Percentiles rank a stretch among this genome's conserved stretches.
Conservation (phyloP, 2,113 vertebrate genomes). For the Xiphophorus maculatus region DNA sequence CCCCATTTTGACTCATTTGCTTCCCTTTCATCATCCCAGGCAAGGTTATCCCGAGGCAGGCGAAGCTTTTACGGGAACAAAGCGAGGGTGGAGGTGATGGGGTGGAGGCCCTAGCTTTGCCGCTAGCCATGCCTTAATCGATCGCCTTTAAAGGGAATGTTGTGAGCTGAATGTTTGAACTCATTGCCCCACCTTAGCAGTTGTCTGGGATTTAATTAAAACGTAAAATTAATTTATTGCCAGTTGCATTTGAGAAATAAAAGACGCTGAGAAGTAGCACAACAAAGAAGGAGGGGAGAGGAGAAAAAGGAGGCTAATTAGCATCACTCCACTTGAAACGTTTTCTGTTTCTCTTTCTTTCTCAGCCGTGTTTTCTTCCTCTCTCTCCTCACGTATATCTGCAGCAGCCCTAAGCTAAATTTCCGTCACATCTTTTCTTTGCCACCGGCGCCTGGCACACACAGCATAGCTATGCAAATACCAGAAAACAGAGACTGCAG, state of each 20-base stretch:
- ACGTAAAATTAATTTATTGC: conserved; percentile 68
- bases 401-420: conserved; percentile 42
- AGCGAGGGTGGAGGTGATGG: conserved; percentile 33
- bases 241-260: conserved; percentile 67
- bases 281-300: background rate
- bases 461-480: conserved; percentile 66
- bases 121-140: conserved; percentile 66
- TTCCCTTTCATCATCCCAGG: conserved; percentile 77
- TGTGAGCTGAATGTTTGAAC: conserved; percentile 76
- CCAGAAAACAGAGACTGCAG: conserved; percentile 52
- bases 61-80: conserved; percentile 67
- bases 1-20: conserved; percentile 68
- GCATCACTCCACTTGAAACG: conserved; percentile 62
- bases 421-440: conserved; percentile 62
- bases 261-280: conserved; percentile 13
- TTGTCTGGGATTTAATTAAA: conserved; percentile 79
- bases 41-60: conserved; percentile 77
- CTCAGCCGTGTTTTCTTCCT: conserved; percentile 46
- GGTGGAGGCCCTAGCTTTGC: conserved; percentile 43
- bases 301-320: conserved; percentile 61
- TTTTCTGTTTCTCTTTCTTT: conserved; percentile 45
- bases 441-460: conserved; percentile 48
- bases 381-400: conserved; percentile 39
- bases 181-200: conserved; percentile 69
- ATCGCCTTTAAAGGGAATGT: conserved; percentile 74